These are phyloP conservation scores for Rhagoletis pomonella DNA, from an alignment of 1,140 invertebrate genomes.

Conservation along the genomic window DNA sequence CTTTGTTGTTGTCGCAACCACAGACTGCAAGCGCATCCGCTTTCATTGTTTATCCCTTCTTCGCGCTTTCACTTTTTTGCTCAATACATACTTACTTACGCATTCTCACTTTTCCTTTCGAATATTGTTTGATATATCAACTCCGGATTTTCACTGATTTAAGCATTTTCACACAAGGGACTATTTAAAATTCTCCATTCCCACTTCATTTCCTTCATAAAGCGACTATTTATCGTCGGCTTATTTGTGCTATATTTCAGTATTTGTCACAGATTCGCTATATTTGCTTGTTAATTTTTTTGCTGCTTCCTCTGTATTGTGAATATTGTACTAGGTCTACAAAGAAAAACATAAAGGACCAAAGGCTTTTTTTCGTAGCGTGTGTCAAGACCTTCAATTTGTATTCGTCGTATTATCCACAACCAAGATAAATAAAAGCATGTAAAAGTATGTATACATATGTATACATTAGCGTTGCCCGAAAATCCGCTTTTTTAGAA, in stretches of 20 bases:
- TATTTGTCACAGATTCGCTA: slow-evolving; percentile 18
- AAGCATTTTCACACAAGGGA: neutral
- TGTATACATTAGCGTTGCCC: too few species aligned
- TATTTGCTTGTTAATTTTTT: neutral
- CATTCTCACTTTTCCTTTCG: neutral
- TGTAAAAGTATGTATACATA: too few species aligned
- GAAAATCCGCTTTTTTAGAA: too few species aligned
- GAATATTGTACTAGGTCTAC: neutral
- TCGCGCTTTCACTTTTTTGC: neutral
- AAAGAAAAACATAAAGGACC: too few species aligned
- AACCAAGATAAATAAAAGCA: too few species aligned
- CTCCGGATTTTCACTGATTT: slow-evolving; percentile 25
- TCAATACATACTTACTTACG: neutral
- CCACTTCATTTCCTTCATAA: neutral
- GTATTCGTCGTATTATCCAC: too few species aligned
- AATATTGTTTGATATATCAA: slow-evolving; percentile 6
- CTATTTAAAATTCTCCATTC: slow-evolving; percentile 3
- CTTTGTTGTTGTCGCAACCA: neutral
- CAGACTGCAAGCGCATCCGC: neutral
- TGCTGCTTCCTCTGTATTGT: neutral
- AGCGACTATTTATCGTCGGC: neutral
- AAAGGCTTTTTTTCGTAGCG: too few species aligned
- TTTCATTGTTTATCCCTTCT: neutral
- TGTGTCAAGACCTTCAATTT: too few species aligned
- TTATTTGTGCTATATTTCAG: slow-evolving; percentile 1